Evolutionary conservation across 2,888 invertebrate genomes (phyloP), one percentile per base, ranked within the genome.

Genomic region (Hypselothyrea guttata): DNA sequence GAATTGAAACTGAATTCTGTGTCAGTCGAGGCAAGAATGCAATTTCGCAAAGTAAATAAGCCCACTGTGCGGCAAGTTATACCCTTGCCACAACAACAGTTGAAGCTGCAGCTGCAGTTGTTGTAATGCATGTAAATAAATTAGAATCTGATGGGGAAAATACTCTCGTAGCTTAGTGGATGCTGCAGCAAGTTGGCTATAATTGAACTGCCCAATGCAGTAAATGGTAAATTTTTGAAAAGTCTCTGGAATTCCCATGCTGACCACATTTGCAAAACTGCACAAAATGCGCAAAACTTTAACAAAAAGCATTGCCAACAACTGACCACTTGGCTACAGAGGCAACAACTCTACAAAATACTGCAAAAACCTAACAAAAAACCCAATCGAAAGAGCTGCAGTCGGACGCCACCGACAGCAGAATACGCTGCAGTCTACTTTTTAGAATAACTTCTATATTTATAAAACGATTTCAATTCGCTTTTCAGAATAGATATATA

Each of bases 121-220:
- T 47, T 52, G 59, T 41, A 31, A 69, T 71, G 71, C 82, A 68
- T 84, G 82, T 84, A 79, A 79, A 79, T 79, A 79, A 79, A 79
- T 79, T 82, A 82, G 64, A 77, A 82, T 59, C 72, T 69, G 69
- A 69, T 69, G 52, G 65, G 53, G 35, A 48, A 35, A 47, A 42
- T n/a, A n/a, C n/a, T n/a, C n/a, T n/a, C 5, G 22, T 22, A 22
- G 22, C 58, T 41, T 44, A 30, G 30, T 5, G 30, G 30, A 33
- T 44, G 52, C 41, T 33, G 38, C 35, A 37, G 22, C 22, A 22
- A 46, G 61, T 38, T 54, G 51, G 54, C 56, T 45, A 67, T 54
- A 70, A 70, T 71, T 72, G 67, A 70, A 67, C 68, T 54, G 67
- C 62, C 48, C 54, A 58, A 54, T 54, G 57, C 70, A 54, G 67